A percentile compares a stretch with the other conserved stretches of the same genome.
These are phyloP conservation scores for Mastigias papua DNA, from an alignment of 30 jellyfish, hydroid and myxozoan genomes.

Conservation along the genomic window DNA sequence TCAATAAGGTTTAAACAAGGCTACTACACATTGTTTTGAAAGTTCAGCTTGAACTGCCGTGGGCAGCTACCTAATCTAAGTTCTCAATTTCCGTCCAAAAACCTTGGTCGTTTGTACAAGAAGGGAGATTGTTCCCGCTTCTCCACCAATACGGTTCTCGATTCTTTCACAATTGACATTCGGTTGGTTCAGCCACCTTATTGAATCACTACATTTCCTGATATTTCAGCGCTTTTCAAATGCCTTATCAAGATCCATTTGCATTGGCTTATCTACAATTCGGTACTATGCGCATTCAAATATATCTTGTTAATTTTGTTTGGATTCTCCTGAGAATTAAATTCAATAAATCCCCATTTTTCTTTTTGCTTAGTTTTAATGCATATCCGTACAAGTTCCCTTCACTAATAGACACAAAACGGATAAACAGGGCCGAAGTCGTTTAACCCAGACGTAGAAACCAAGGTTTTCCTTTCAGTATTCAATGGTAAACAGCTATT, in stretches of 20 bases:
- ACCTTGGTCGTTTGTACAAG: neutral
- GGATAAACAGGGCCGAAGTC: neutral
- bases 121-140: neutral
- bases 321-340: neutral
- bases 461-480: neutral
- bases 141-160: neutral
- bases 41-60: neutral
- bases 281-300: neutral
- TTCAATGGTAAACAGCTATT: neutral
- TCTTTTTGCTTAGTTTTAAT: neutral
- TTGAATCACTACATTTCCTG: slow-evolving; percentile 5
- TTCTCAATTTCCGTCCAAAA: neutral
- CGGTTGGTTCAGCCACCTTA: neutral
- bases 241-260: neutral
- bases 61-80: neutral
- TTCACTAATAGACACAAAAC: neutral
- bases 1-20: neutral
- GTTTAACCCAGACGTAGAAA: neutral
- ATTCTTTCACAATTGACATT: neutral
- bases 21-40: neutral
- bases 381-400: slow-evolving; percentile 2
- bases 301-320: neutral
- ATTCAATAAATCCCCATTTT: neutral
- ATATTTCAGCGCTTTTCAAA: slow-evolving; percentile 1
- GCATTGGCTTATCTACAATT: neutral